Base-by-base conservation (phyloP, 2,888 invertebrate genomes). In the Drosophila formosana region DNA sequence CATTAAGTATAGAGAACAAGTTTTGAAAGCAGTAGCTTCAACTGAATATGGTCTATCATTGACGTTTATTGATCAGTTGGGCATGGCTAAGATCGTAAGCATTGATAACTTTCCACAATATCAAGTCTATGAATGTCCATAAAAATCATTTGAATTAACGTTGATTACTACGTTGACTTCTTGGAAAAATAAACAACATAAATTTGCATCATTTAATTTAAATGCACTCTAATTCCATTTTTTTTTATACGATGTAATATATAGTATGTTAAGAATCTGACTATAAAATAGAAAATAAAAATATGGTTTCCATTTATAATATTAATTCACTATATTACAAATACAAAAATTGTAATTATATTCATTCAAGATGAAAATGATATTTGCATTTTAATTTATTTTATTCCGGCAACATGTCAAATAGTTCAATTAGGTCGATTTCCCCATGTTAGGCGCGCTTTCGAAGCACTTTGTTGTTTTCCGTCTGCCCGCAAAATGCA, bases 401-500 rank as follows among this genome's bases (percentile, higher is more conserved):
- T 51, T 8, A 3, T n/a, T 13, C n/a, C 9, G 47, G 7, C 34
- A 32, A 37, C 25, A 41, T 55, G 23, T 28, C 61, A 39, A 30
- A 28, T 23, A 50, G 32, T 56, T 51, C 51, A 66, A 73, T 73
- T 60, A 60, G 30, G 55, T 55, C 23, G n/a, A 41, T 43, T 60
- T 56, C 18, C n/a, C 9, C 50, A 32, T 18, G 53, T 11, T 7
- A 3, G 28, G n/a, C 46, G n/a, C 34, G 57, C 26, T 66, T 52
- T 45, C 8, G 1, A 7, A 57, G 43, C 47, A 58, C 58, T 58
- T 66, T 72, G 66, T 72, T 63, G 28, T 58, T 7, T 8, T n/a
- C 11, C 34, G 64, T 68, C 47, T 60, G 51, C 34, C 61, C 57
- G 28, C 65, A 65, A 74, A 82, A 80, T 60, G 61, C 86, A 80